Conservation (phyloP, 2,113 vertebrate genomes). For the Eidolon helvum region DNA sequence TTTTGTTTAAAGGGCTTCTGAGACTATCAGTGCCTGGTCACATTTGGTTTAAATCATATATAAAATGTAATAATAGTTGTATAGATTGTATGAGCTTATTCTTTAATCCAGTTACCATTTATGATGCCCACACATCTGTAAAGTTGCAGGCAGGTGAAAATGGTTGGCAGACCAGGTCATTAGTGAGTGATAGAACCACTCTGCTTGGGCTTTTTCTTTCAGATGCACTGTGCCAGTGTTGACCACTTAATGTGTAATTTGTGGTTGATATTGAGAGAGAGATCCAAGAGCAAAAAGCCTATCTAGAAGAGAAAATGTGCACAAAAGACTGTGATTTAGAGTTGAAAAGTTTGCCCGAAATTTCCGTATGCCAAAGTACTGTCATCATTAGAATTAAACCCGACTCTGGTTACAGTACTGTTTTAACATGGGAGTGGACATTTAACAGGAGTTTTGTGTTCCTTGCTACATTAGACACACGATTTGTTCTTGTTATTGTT, state of each 20-base stretch:
- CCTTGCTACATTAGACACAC: background rate
- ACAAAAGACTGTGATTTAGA: background rate
- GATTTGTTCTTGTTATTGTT: background rate
- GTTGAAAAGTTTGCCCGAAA: background rate
- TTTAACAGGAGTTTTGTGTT: background rate
- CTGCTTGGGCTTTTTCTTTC: background rate
- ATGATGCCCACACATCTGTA: background rate
- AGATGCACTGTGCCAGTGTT: too few species aligned
- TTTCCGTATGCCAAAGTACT: background rate
- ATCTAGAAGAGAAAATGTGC: background rate
- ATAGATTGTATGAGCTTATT: background rate
- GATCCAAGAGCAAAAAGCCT: background rate
- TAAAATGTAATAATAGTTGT: background rate
- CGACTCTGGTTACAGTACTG: accelerated
- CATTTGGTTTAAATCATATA: background rate
- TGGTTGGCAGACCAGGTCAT: accelerated
- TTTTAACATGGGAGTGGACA: background rate
- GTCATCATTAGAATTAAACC: background rate
- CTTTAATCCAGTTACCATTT: background rate
- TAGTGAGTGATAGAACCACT: too few species aligned
- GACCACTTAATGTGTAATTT: too few species aligned
- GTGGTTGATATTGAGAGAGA: background rate
- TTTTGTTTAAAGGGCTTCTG: background rate
- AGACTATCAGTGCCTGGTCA: background rate
- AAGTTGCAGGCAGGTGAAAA: background rate